Conservation (phyloP, 2,113 vertebrate genomes). For the Synodontis membranacea region DNA sequence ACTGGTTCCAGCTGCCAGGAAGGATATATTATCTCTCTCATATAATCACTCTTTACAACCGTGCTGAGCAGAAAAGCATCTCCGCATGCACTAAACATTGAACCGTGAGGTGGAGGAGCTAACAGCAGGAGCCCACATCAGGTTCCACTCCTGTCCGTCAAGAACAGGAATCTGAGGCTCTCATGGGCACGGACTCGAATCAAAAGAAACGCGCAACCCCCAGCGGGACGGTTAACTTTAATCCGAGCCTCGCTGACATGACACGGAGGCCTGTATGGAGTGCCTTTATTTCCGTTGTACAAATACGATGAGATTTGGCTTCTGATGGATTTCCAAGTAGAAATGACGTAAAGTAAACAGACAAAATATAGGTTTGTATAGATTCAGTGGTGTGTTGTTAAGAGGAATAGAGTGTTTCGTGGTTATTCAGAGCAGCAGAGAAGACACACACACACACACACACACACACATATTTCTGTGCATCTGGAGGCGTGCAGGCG, state of each 20-base stretch:
- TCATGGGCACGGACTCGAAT: background rate
- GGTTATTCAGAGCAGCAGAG: background rate
- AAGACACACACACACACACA: background rate
- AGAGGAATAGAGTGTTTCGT: no score
- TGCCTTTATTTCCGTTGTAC: background rate
- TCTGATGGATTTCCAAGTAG: no score
- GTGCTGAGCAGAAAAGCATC: no score
- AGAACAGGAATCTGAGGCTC: background rate
- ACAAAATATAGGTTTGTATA: no score
- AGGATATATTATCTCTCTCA: no score
- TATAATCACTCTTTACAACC: no score
- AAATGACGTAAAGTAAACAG: background rate
- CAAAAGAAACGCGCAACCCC: background rate
- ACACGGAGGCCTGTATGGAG: background rate
- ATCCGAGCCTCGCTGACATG: background rate
- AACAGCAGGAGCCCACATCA: background rate
- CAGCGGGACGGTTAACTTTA: no score
- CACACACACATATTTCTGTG: background rate
- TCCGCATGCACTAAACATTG: no score
- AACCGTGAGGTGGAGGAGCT: no score
- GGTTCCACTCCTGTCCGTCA: background rate
- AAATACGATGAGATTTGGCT: background rate
- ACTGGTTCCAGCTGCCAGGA: no score
- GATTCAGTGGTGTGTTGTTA: no score
- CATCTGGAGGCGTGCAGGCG: background rate